Conservation (phyloP, 92 coral and sea anemone genomes). For the Palythoa heliodiscus region DNA sequence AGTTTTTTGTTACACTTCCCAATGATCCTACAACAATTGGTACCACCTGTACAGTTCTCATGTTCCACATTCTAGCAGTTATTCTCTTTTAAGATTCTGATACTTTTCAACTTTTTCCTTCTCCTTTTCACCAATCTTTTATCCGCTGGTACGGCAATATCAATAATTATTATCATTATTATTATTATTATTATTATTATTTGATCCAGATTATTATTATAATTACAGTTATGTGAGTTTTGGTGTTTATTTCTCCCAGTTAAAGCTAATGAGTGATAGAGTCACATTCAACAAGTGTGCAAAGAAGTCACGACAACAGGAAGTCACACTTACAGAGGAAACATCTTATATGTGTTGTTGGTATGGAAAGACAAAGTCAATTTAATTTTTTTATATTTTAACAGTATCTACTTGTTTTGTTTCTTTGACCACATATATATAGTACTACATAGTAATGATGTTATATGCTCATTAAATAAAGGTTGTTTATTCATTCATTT, state of each 20-base stretch:
- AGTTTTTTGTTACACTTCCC: no score
- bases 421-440: background rate
- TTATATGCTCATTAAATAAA: no score
- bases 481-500: no score
- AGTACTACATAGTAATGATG: no score
- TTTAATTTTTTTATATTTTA: background rate
- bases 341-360: constrained; percentile 74
- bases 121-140: no score
- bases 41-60: no score
- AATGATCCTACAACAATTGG: no score
- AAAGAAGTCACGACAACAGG: constrained; percentile 94
- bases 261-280: constrained; percentile 83
- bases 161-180: no score
- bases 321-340: constrained; percentile 65
- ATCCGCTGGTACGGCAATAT: no score
- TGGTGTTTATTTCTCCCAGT: constrained; percentile 47
- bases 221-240: background rate
- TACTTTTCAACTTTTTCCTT: no score
- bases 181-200: no score
- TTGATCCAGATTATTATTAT: background rate
- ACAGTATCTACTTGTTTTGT: background rate
- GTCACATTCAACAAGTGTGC: constrained; percentile 91
- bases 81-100: no score
- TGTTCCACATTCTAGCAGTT: background rate
- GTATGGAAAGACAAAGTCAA: constrained; percentile 45